Evolutionary conservation across 2,888 invertebrate species (phyloP).

Genomic region (Caenorhabditis macrosperma): DNA sequence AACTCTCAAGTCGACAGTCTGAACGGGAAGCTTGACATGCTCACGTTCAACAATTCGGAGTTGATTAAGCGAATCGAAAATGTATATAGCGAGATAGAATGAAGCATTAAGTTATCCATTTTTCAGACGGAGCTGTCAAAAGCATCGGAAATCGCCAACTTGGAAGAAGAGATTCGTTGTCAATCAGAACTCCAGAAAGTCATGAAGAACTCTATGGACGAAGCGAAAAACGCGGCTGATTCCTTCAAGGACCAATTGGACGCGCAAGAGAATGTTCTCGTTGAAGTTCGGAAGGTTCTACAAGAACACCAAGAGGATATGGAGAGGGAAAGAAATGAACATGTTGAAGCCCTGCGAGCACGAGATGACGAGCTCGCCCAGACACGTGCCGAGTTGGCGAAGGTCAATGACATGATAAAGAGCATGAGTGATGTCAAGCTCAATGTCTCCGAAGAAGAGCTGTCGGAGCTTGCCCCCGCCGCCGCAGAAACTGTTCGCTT

Average conservation of each 20-base stretch:
- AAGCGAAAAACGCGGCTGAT: conserved; percentile 45
- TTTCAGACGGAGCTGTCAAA: conserved; percentile 34
- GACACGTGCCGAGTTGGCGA: conserved; percentile 63
- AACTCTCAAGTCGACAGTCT: conserved; percentile 33
- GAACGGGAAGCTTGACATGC: conserved; percentile 36
- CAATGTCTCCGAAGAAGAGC: conserved; percentile 67
- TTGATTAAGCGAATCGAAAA: conserved; percentile 27
- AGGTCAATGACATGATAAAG: conserved; percentile 69
- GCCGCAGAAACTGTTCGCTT: conserved; percentile 73
- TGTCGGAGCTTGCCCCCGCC: conserved; percentile 70
- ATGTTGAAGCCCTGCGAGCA: conserved; percentile 18
- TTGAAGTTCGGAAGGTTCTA: conserved; percentile 30
- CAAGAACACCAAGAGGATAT: conserved; percentile 38
- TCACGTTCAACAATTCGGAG: conserved; percentile 26
- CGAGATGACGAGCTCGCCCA: conserved; percentile 57
- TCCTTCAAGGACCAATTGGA: conserved; percentile 39
- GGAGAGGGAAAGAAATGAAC: conserved; percentile 5
- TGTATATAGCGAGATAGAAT: not conserved
- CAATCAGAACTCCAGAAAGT: conserved; percentile 19
- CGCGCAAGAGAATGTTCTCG: conserved; percentile 32
- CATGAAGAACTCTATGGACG: conserved; percentile 39
- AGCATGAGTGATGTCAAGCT: conserved; percentile 62
- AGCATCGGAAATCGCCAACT: conserved; percentile 30
- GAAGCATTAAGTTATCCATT: not conserved
- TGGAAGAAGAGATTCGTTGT: conserved; percentile 50